Evolutionary conservation across 2,113 vertebrate genomes (phyloP), one percentile per base, ranked within the genome.

Genomic region (Pygoscelis antarcticus): DNA sequence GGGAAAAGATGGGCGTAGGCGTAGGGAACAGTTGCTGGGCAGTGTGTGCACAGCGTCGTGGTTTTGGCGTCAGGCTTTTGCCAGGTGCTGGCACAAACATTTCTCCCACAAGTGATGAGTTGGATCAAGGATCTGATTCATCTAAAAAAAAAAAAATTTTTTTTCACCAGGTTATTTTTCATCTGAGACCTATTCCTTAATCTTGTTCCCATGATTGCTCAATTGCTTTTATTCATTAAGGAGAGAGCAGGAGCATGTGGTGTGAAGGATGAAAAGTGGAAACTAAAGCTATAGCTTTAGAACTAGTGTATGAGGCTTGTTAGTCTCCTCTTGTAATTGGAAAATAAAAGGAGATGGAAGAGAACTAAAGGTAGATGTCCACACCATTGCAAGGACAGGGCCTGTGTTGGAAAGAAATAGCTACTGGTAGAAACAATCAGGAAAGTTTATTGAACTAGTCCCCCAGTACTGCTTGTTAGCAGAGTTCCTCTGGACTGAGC

Each of bases 21-120:
- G 0, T 19, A 26, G 27, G 30, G n/a, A 9, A 0, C 3, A 4
- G 16, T 12, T 62, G 20, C 13, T 36, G 4, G 3, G 0, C 14
- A 13, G 11, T 9, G 9, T 5, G 4, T 40, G 18, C 30, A 15
- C 27, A 49, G 21, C 21, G 0, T 19, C 5, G 4, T 34, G 38
- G 3, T 1, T 38, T 64, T 76, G 57, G 14, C 8, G 0, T 23
- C 34, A 30, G 7, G 19, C n/a, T 30, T 25, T n/a, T 46, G 18
- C 18, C 21, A 51, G 52, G 14, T 58, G 42, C 52, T 60, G 27
- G 13, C 54, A 10, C 27, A 20, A 6, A 16, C 3, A 0, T 49
- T 69, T 47, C 9, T 74, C 14, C 27, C 27, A 26, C 27, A 26
- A 0, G 16, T 2, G n/a, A 17, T 20, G 29, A 38, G 13, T 22